Percentiles rank a stretch among this genome's conserved stretches.
phyloP scores from a whole-genome alignment of 2,113 vertebrate genomes.

The Nibea coibor region DNA sequence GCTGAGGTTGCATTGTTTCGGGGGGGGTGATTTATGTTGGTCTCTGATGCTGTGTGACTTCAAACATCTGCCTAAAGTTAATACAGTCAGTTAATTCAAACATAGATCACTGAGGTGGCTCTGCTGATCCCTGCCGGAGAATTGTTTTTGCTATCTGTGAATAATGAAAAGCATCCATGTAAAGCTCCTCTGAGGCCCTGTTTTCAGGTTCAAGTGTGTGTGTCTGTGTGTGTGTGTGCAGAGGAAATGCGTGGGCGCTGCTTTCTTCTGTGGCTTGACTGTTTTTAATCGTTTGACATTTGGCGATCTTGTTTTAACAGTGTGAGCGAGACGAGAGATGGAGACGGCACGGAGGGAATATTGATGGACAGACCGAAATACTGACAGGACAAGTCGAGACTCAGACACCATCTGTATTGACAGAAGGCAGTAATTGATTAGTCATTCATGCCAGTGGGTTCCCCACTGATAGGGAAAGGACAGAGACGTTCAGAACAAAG shows the following conservation, averaged over 20 bases:
- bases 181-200: constrained; percentile 49
- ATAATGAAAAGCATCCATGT: constrained; percentile 35
- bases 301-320: constrained; percentile 57
- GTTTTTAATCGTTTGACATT: constrained; percentile 70
- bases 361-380: constrained; percentile 68
- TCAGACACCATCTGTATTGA: constrained; percentile 72
- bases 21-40: constrained; percentile 35
- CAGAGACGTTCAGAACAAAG: constrained; percentile 57
- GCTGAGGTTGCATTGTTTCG: constrained; percentile 19
- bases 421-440: constrained; percentile 72
- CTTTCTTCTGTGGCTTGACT: constrained; percentile 18
- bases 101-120: constrained; percentile 52
- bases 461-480: constrained; percentile 68
- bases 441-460: constrained; percentile 58
- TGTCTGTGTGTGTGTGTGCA: not conserved
- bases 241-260: constrained; percentile 3
- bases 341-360: constrained; percentile 57
- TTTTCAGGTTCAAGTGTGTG: constrained; percentile 6
- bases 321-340: constrained; percentile 33
- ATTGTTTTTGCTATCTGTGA: constrained; percentile 30
- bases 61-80: constrained; percentile 61
- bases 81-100: constrained; percentile 43
- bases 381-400: constrained; percentile 58
- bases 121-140: constrained; percentile 50
- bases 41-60: constrained; percentile 18